Evolutionary conservation across 1,140 invertebrate genomes (phyloP), one percentile per base, ranked within the genome.

Genomic region (Drosophila subobscura): DNA sequence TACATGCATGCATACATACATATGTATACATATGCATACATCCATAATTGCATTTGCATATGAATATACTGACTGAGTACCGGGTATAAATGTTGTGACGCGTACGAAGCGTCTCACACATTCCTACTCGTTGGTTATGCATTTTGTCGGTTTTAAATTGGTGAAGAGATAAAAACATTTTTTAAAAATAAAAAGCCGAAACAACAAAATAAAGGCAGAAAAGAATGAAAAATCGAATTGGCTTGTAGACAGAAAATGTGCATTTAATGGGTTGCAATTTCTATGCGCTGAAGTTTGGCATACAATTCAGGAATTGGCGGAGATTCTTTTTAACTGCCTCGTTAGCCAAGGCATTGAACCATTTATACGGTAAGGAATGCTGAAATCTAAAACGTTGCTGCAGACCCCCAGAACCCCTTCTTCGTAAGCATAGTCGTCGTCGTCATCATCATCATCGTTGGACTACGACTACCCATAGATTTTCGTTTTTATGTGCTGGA

Each of bases 401-500:
- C 25, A 4, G 7, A 51, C 50, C 14, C 33, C 3, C 45, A 20
- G 14, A 16, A 8, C 23, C 45, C 52, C 58, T 40, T 37, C 5
- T 22, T 37, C 5, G 4, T 42, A 37, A 22, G 16, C 33, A 44
- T 16, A 5, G 14, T 20, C 25, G 37, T 14, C 27, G 4, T n/a
- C 42, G 33, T n/a, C 41, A n/a, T 49, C 66, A 66, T 33, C 66
- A 56, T 68, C 64, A 68, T 68, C 66, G 41, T 66, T 14, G 66
- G 51, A 56, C 50, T 63, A 52, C 58, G 50, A 55, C 49, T 61
- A 51, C 59, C 51, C 71, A 67, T 77, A 77, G 80, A 85, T 85
- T 85, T 85, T 85, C 77, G 80, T 66, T 86, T 86, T 85, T 80
- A 86, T 80, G 68, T 81, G 80, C 72, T 86, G 81, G 22, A 85